Evolutionary conservation across 2,797 vertebrate species (phyloP), one percentile per base, ranked within the genome.

Genomic region (Xerus rutilus): DNA sequence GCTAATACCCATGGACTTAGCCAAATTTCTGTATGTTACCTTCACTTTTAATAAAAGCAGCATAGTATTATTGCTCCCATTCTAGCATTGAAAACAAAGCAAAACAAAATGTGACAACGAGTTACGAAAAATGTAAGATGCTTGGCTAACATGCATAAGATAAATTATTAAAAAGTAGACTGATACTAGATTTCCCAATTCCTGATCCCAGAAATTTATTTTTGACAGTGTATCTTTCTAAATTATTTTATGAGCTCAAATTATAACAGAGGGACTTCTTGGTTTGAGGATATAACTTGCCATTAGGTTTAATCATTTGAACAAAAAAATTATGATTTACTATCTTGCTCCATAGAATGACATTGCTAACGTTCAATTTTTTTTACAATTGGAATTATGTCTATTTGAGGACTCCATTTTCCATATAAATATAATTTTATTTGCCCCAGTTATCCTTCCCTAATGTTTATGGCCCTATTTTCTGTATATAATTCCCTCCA

Each of bases 401-500:
- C 64, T 54, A 52, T 14, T 57, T 47, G 30, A 35, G 25, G 14
- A 73, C 39, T 30, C 43, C 9, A 7, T 21, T 84, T 76, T 78
- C 67, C 57, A 47, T 65, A 64, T 49, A 57, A 70, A 79, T 28
- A 35, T 69, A 30, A 5, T 57, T 94, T 89, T 3, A 73, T 74
- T 79, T 88, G 12, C 32, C n/a, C 32, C 28, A 23, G 8, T 20
- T 6, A 47, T 17, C 6, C 49, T 45, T 21, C 5, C n/a, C n/a
- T 79, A 74, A 57, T 86, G 74, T 84, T 45, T 85, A 65, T 90
- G 32, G 52, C 12, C 69, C 39, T 92, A 7, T 96, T 87, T 54
- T 52, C 52, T 91, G 65, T 25, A 49, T 20, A 23, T 39, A 74
- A 28, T 88, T 76, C 94, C 43, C 43, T 77, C 67, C 73, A 78